A percentile compares a stretch with the other conserved stretches of the same genome.
Evolutionary conservation across 2,888 invertebrate genomes (phyloP).

Genomic region (Pseudoips prasinana): DNA sequence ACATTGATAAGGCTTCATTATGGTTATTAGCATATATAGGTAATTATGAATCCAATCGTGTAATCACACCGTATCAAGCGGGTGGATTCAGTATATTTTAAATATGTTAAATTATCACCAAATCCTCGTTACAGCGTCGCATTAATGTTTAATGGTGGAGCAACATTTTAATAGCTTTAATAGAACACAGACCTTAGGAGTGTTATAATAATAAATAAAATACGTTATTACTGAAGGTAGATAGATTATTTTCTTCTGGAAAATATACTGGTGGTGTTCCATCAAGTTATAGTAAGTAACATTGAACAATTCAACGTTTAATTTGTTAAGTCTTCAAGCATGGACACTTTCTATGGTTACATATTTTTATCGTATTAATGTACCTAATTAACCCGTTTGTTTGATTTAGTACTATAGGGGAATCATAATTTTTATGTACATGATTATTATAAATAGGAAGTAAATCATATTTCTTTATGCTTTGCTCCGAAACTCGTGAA

Average conservation of each 20-base stretch:
- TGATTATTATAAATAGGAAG: neutral
- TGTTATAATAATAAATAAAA: too few relatives aligned
- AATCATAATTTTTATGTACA: conserved; percentile 40
- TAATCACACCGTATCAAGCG: conserved; percentile 33
- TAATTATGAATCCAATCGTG: conserved; percentile 19
- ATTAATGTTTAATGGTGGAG: conserved; percentile 53
- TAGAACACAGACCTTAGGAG: conserved; percentile 24
- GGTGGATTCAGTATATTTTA: conserved; percentile 37
- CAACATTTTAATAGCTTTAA: conserved; percentile 34
- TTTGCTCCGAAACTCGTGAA: neutral
- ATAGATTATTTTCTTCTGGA: neutral
- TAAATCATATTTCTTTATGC: neutral
- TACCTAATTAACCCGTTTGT: conserved; percentile 42
- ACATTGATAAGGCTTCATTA: conserved; percentile 11
- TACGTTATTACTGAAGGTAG: too few relatives aligned
- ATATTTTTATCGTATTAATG: conserved; percentile 52
- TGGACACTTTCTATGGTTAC: conserved; percentile 40
- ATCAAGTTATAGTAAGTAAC: conserved; percentile 24
- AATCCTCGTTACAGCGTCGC: conserved; percentile 55
- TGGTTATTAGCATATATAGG: conserved; percentile 32
- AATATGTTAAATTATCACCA: conserved; percentile 52
- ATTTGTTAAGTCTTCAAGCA: conserved; percentile 53
- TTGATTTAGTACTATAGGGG: conserved; percentile 4
- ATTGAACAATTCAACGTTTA: conserved; percentile 35
- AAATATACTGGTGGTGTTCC: conserved; percentile 14